Conservation (phyloP, 92 coral and sea anemone species). For the Desmophyllum pertusum region DNA sequence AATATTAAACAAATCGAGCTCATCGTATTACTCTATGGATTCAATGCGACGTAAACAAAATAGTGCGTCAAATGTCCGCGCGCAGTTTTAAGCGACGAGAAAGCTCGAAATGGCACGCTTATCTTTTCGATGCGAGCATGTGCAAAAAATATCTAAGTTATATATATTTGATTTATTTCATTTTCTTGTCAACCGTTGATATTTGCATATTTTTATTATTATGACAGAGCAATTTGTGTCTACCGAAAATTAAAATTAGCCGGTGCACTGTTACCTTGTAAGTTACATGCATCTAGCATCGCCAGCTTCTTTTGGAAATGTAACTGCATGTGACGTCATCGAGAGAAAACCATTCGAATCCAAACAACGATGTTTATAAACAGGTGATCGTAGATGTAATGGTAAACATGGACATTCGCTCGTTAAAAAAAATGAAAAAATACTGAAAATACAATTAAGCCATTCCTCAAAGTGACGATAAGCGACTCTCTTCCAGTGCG, state of each 20-base stretch:
- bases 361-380: constrained; percentile 27
- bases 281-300: neutral
- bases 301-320: neutral
- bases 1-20: constrained; percentile 8
- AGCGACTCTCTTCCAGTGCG: neutral
- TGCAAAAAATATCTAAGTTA: neutral
- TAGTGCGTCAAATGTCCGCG: neutral
- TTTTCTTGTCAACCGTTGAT: neutral
- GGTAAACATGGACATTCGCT: constrained; percentile 45
- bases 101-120: neutral
- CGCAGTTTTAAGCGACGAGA: neutral
- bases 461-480: neutral
- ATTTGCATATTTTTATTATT: constrained; percentile 16
- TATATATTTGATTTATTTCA: neutral
- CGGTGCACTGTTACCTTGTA: neutral
- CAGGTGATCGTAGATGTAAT: constrained; percentile 40
- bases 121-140: neutral
- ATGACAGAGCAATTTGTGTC: neutral
- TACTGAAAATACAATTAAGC: constrained; percentile 38
- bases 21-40: neutral
- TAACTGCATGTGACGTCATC: constrained; percentile 39
- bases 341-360: constrained; percentile 39
- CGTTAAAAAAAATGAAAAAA: constrained; percentile 19
- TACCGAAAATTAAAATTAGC: neutral
- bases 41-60: neutral